A percentile compares a stretch with the other conserved stretches of the same genome.
These are phyloP conservation scores for Polymixis lichenea DNA, from an alignment of 2,888 invertebrate genomes.

Conservation along the genomic window DNA sequence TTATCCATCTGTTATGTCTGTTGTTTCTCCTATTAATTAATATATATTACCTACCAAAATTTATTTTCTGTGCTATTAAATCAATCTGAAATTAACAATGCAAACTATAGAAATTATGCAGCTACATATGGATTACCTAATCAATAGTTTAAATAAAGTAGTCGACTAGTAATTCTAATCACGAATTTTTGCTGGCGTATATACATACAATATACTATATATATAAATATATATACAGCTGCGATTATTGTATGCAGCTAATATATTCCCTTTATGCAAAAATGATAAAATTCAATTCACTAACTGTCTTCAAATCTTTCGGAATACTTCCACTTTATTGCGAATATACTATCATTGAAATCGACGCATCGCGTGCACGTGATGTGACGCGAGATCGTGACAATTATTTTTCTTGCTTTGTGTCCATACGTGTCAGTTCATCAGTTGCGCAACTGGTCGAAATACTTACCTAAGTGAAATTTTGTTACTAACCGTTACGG, in stretches of 20 bases:
- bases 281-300: slow-evolving; percentile 5
- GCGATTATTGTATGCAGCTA: slow-evolving; percentile 30
- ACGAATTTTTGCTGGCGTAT: background rate
- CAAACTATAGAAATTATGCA: background rate
- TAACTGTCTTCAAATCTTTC: background rate
- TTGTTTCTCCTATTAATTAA: too few species aligned
- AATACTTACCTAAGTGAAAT: slow-evolving; percentile 79
- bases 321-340: slow-evolving; percentile 12
- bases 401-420: slow-evolving; percentile 12
- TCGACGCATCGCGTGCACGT: background rate
- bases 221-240: too few species aligned
- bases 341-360: slow-evolving; percentile 11
- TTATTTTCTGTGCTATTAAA: background rate
- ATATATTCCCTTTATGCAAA: slow-evolving; percentile 1
- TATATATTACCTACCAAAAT: background rate
- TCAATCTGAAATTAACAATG: background rate
- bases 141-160: background rate
- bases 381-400: slow-evolving; percentile 20
- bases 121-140: background rate
- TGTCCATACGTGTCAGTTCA: slow-evolving; percentile 59
- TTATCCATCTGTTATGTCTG: too few species aligned
- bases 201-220: too few species aligned
- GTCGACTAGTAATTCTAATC: background rate
- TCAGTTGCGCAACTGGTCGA: slow-evolving; percentile 67
- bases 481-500: slow-evolving; percentile 75